Evolutionary conservation across 2,888 invertebrate species (phyloP), one percentile per base, ranked within the genome.

Genomic region (Acleris sparsana): DNA sequence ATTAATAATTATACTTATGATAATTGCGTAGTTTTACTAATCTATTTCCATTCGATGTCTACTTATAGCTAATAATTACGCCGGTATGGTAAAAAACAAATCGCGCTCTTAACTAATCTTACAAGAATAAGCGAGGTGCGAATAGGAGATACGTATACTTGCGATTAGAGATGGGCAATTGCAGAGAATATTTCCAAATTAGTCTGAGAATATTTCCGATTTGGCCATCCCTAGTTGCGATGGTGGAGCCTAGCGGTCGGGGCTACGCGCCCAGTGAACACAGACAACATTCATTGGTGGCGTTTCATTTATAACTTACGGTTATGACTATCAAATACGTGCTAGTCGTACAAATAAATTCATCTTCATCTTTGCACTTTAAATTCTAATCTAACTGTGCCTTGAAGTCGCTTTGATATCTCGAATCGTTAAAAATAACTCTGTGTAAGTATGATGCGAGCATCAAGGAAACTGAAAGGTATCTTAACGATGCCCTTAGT

Each of bases 281-380:
- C 89, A 88, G 88, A 85, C 86, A 85, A 83, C 80, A 78, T 82
- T 80, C 74, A 79, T 77, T 85, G 88, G 87, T 88, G 87, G 87
- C 86, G 84, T 84, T 82, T 87, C 85, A 82, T 72, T 67, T 76
- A 52, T 74, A 69, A 70, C 71, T 77, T 76, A 72, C 46, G 57
- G 63, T 68, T 72, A 70, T 17, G 7, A 46, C 9, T 57, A 57
- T 46, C 46, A 57, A 46, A 55, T 74, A 77, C 67, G 69, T 63
- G 65, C 74, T 71, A 69, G 9, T 9, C 33, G 33, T 33, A 33
- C 67, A 71, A 68, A 71, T 69, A 70, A 70, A 71, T 72, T 68
- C 63, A 72, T 73, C 69, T 68, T 68, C 72, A 68, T 69, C 63
- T 67, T 57, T 63, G 56, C 43, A 57, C 68, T 57, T 48, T 52